Conservation (phyloP, 2,113 vertebrate genomes). For the Sisor rabdophorus region DNA sequence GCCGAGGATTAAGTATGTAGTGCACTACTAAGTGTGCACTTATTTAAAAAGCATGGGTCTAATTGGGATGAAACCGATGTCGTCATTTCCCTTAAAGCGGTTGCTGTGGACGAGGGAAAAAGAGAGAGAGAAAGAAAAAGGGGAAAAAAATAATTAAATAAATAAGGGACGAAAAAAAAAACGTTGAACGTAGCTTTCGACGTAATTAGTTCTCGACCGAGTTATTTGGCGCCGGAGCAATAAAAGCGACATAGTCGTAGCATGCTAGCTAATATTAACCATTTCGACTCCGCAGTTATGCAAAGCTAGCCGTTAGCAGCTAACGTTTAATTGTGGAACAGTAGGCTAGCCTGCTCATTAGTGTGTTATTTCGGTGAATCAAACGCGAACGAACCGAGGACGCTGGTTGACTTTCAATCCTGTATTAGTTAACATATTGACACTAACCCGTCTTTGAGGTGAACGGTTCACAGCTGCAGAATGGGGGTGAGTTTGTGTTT, state of each 20-base stretch:
- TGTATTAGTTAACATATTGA: not conserved
- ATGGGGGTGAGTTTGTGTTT: slow-evolving; percentile 59
- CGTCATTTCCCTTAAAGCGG: slow-evolving; percentile 54
- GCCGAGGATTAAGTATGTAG: not conserved
- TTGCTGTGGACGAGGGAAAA: slow-evolving; percentile 32
- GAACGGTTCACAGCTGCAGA: slow-evolving; percentile 36
- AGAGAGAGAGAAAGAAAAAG: slow-evolving; percentile 23
- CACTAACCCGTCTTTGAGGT: slow-evolving; percentile 5
- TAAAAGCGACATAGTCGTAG: slow-evolving; percentile 8
- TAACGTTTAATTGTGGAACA: slow-evolving; percentile 22
- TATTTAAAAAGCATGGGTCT: not conserved
- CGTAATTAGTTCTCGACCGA: slow-evolving; percentile 35
- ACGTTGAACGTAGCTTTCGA: slow-evolving; percentile 32
- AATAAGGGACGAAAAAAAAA: slow-evolving; percentile 19
- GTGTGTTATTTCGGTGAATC: slow-evolving; percentile 41
- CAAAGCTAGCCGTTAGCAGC: slow-evolving; percentile 1
- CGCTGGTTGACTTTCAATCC: not conserved
- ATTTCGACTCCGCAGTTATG: not conserved
- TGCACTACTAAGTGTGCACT: not conserved
- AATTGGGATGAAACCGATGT: slow-evolving; percentile 30
- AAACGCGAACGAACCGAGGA: slow-evolving; percentile 22
- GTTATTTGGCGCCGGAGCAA: slow-evolving; percentile 41
- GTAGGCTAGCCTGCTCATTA: slow-evolving; percentile 30
- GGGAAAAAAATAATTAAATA: slow-evolving; percentile 21
- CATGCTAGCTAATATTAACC: not conserved